Conservation (phyloP, 2,797 vertebrate genomes). For the Lagodon rhomboides region DNA sequence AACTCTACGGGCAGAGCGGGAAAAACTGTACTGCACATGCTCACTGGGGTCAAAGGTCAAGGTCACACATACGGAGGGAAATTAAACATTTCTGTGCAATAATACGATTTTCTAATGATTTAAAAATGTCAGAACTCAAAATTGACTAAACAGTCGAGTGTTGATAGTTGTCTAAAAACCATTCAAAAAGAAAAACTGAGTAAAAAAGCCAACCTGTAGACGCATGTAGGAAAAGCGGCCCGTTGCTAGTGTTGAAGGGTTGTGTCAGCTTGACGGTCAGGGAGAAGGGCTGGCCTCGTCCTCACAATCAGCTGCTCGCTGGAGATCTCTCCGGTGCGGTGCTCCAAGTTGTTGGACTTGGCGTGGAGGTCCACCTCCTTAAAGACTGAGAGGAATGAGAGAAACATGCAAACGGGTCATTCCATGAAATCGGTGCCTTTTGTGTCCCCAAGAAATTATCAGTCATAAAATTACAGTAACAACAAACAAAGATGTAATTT, state of each 20-base stretch:
- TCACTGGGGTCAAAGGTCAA: no score
- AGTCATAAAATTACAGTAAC: no score
- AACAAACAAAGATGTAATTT: no score
- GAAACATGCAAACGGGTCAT: not conserved
- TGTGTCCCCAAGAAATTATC: no score
- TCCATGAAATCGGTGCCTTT: not conserved
- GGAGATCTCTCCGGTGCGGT: constrained; percentile 84
- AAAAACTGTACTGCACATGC: no score
- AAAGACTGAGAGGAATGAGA: constrained; percentile 35
- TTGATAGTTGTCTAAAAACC: not conserved
- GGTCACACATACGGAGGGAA: not conserved
- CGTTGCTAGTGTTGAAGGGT: constrained; percentile 8
- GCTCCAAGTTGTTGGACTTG: constrained; percentile 78
- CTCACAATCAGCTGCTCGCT: constrained; percentile 76
- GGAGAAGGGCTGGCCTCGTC: constrained; percentile 84
- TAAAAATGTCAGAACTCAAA: not conserved
- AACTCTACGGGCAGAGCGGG: no score
- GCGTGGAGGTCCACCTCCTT: constrained; percentile 61
- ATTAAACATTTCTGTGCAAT: not conserved
- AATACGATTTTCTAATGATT: not conserved
- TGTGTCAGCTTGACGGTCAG: constrained; percentile 78
- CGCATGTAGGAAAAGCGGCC: constrained; percentile 77
- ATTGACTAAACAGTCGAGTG: not conserved
- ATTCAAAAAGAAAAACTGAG: not conserved
- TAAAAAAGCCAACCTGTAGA: constrained; percentile 79